A percentile compares a stretch with the other conserved stretches of the same genome.
phyloP scores from a whole-genome alignment of 2,113 vertebrate genomes.

The Hyla sarda region DNA sequence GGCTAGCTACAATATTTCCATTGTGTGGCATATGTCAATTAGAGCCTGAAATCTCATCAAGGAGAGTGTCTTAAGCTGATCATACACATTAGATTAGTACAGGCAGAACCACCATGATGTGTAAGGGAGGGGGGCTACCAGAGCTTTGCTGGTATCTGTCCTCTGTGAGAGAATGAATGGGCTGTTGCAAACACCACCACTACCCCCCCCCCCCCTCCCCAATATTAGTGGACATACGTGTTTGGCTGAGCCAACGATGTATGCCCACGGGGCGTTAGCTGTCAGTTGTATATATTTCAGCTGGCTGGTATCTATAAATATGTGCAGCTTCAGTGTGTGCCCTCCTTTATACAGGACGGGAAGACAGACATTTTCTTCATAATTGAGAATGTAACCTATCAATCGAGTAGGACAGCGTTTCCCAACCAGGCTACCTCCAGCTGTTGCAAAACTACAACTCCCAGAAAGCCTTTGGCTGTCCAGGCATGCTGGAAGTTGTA shows the following conservation, averaged over 20 bases:
- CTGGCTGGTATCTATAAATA: background rate
- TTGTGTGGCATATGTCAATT: background rate
- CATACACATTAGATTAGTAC: background rate
- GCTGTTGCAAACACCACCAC: background rate
- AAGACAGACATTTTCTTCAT: background rate
- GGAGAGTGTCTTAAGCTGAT: background rate
- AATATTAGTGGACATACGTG: background rate
- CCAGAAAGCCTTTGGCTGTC: too few relatives aligned
- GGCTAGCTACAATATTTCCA: conserved; percentile 10
- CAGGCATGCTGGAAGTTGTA: too few relatives aligned
- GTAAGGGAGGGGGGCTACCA: background rate
- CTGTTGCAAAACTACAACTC: too few relatives aligned
- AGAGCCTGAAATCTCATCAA: background rate
- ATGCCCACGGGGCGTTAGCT: background rate
- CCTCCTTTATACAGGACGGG: background rate
- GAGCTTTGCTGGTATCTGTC: background rate
- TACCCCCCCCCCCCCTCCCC: background rate
- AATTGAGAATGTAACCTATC: background rate
- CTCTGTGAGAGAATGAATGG: background rate
- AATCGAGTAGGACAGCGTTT: too few relatives aligned
- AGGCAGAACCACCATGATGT: background rate
- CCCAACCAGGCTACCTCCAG: too few relatives aligned
- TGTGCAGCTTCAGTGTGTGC: background rate
- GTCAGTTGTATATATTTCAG: background rate
- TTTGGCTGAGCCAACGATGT: background rate